Evolutionary conservation across 1,140 invertebrate genomes (phyloP), one percentile per base, ranked within the genome.

Genomic region (Araneus ventricosus): DNA sequence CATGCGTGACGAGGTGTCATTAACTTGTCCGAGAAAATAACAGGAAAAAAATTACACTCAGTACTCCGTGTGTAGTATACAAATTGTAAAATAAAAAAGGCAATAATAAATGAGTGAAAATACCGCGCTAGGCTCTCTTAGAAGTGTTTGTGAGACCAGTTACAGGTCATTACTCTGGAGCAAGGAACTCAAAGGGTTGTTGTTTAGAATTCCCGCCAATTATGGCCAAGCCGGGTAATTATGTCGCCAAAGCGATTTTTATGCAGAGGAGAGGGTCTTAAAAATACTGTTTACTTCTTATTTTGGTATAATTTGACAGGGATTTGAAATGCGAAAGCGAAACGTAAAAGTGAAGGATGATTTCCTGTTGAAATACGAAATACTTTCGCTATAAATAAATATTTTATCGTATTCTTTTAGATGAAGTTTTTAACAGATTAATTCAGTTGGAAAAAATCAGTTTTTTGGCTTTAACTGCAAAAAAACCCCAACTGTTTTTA

Each of bases 161-260:
- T 75, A 90, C n/a, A 82, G 88, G 88, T 90, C 88, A 90, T 82
- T 88, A 75, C 88, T 27, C 79, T 90, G 88, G 88, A 37, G 88
- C 70, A 82, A 82, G 39, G 88, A 90, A 90, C 75, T 90, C 88
- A 90, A 90, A 90, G 88, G 88, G 88, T 90, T 90, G 88, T 82
- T 80, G 45, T 90, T 90, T 34, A 82, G 4, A n/a, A 59, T 24
- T 82, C 45, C 34, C 88, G 88, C 88, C 88, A 90, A 90, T 82
- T 82, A 82, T 1, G 27, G 86, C 86, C 86, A 86, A 59, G 39
- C 4, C 10, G 34, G 4, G 34, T 30, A 82, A 52, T 82, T 82
- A 82, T 41, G 37, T 82, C 79, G 79, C 79, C 79, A 82, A 79
- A 39, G 61, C 22, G 10, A 67, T 30, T 34, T 17, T 34, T 6